Evolutionary conservation across 2,113 vertebrate genomes (phyloP).

Genomic region (Colinus virginianus): DNA sequence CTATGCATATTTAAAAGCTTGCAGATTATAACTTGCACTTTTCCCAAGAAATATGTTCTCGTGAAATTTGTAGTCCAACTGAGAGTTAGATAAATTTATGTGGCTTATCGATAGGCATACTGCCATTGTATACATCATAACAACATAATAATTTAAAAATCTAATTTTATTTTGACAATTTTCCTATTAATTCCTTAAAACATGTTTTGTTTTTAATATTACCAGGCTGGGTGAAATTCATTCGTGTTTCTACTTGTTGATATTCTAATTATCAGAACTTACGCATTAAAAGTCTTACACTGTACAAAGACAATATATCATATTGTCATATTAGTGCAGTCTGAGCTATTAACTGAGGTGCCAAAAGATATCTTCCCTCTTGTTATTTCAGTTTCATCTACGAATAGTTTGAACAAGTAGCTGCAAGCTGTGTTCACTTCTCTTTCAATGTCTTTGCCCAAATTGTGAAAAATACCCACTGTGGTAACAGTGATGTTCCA

Average conservation of each 20-base stretch:
- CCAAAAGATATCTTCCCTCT: slow-evolving; percentile 18
- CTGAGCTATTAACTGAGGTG: slow-evolving; percentile 29
- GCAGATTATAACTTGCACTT: neutral
- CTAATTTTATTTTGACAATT: slow-evolving; percentile 22
- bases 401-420: slow-evolving; percentile 17
- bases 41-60: neutral
- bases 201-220: slow-evolving; percentile 1
- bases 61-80: neutral
- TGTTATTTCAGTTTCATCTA: slow-evolving; percentile 19
- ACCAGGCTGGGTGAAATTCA: neutral
- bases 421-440: neutral
- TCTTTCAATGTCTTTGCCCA: neutral
- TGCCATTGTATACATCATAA: slow-evolving; percentile 6
- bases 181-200: slow-evolving; percentile 19
- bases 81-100: slow-evolving; percentile 25
- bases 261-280: slow-evolving; percentile 28
- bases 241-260: neutral
- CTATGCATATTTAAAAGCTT: neutral
- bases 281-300: neutral
- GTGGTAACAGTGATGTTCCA: neutral
- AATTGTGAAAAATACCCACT: neutral
- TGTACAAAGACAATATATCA: slow-evolving; percentile 43
- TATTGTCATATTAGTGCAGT: slow-evolving; percentile 24
- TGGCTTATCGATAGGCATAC: neutral
- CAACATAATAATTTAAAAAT: neutral